Conservation (phyloP, 2,888 invertebrate species). For the Netelia fuscicornis region DNA sequence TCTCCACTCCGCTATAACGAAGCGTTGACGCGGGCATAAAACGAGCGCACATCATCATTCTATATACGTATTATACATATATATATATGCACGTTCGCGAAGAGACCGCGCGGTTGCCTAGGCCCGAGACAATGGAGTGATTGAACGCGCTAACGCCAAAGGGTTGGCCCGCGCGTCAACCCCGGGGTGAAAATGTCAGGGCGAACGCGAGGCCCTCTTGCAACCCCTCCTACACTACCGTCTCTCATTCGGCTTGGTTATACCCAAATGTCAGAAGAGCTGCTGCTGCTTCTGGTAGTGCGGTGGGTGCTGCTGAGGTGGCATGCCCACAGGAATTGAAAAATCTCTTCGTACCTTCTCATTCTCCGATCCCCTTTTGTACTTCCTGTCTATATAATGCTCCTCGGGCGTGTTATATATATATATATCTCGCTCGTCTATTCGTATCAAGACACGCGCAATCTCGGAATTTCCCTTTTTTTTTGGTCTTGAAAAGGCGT, state of each 20-base stretch:
- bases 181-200: slow-evolving; percentile 84
- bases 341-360: slow-evolving; percentile 52
- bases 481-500: not conserved
- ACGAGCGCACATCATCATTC: slow-evolving; percentile 74
- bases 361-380: slow-evolving; percentile 48
- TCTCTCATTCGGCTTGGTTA: slow-evolving; percentile 45
- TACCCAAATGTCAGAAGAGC: slow-evolving; percentile 66
- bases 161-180: slow-evolving; percentile 82
- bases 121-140: slow-evolving; percentile 82
- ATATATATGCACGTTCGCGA: slow-evolving; percentile 11
- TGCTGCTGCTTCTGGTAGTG: slow-evolving; percentile 24
- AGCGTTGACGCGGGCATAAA: slow-evolving; percentile 84
- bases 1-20: slow-evolving; percentile 78
- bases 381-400: slow-evolving; percentile 70
- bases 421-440: slow-evolving; percentile 5
- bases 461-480: slow-evolving; percentile 37
- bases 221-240: slow-evolving; percentile 54
- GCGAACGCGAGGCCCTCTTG: slow-evolving; percentile 61
- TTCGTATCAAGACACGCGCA: slow-evolving; percentile 14
- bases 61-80: not conserved
- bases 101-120: slow-evolving; percentile 47
- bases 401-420: slow-evolving; percentile 38
- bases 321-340: slow-evolving; percentile 63
- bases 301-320: slow-evolving; percentile 33
- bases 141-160: slow-evolving; percentile 82